A percentile compares a stretch with the other conserved stretches of the same genome.
These are phyloP conservation scores for Labroides dimidiatus DNA, from an alignment of 2,797 vertebrate genomes.

Conservation along the genomic window DNA sequence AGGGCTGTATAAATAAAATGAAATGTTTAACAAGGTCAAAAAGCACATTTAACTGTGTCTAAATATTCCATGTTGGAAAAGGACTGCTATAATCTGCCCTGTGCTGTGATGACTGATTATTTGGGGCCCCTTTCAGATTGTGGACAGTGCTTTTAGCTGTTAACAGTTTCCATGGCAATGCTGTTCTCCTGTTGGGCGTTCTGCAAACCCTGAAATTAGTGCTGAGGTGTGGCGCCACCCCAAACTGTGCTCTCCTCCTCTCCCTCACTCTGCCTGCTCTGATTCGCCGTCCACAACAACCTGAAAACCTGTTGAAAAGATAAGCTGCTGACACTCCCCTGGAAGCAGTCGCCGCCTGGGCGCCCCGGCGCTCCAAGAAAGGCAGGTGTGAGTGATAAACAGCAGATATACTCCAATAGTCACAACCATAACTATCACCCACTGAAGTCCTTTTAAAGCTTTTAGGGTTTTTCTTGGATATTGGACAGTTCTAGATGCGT, in stretches of 20 bases:
- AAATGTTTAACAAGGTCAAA: conserved; percentile 42
- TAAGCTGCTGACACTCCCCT: conserved; percentile 67
- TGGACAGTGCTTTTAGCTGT: conserved; percentile 81
- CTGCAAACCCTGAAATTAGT: conserved; percentile 88
- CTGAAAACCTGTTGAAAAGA: conserved; percentile 76
- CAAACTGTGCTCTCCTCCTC: conserved; percentile 75
- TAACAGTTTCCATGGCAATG: conserved; percentile 83
- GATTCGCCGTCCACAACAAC: conserved; percentile 73
- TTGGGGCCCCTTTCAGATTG: conserved; percentile 75
- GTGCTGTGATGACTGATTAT: conserved; percentile 73
- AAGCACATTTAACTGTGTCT: conserved; percentile 43
- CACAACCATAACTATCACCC: conserved; percentile 64
- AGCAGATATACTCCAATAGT: conserved; percentile 56
- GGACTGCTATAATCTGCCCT: conserved; percentile 53
- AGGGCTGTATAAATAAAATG: conserved; percentile 20
- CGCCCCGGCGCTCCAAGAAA: conserved; percentile 44
- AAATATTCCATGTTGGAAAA: conserved; percentile 43
- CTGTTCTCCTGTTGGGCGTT: conserved; percentile 80
- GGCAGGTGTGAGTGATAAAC: conserved; percentile 73
- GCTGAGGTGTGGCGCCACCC: conserved; percentile 84
- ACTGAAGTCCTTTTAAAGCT: conserved; percentile 65
- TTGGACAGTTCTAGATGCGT: conserved; percentile 65
- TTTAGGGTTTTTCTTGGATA: conserved; percentile 68
- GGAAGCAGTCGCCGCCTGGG: conserved; percentile 49
- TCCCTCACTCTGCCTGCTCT: conserved; percentile 61